phyloP scores from a whole-genome alignment of 1,140 invertebrate species.

The Linepithema humile region DNA sequence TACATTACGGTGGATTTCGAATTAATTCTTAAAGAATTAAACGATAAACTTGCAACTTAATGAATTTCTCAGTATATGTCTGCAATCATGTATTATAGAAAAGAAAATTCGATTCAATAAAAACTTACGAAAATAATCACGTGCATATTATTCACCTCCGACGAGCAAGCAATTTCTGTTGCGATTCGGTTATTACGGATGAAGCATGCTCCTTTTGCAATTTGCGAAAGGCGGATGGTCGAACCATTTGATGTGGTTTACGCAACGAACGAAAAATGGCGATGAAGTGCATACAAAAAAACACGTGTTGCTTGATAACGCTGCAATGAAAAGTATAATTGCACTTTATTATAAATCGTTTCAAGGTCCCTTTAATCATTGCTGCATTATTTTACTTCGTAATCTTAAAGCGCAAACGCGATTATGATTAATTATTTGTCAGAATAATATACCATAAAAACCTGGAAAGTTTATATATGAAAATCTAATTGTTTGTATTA shows the following conservation, averaged over 20 bases:
- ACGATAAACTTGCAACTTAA: slow-evolving; percentile 79
- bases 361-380: slow-evolving; percentile 57
- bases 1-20: slow-evolving; percentile 77
- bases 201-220: not conserved
- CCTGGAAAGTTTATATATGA: slow-evolving; percentile 56
- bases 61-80: slow-evolving; percentile 81
- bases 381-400: slow-evolving; percentile 40
- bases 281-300: not conserved
- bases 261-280: slow-evolving; percentile 5
- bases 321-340: slow-evolving; percentile 53
- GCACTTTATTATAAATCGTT: slow-evolving; percentile 57
- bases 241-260: not conserved
- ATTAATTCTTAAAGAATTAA: slow-evolving; percentile 80
- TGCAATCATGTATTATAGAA: slow-evolving; percentile 82
- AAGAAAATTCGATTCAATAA: slow-evolving; percentile 81
- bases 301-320: slow-evolving; percentile 2
- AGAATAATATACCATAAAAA: slow-evolving; percentile 62
- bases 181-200: not conserved
- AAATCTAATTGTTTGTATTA: slow-evolving; percentile 58
- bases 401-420: slow-evolving; percentile 61
- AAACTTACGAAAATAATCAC: slow-evolving; percentile 76
- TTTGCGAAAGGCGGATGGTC: not conserved
- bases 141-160: slow-evolving; percentile 21
- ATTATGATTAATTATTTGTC: slow-evolving; percentile 58
- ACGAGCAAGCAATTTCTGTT: not conserved